Evolutionary conservation across 2,797 vertebrate genomes (phyloP), one percentile per base, ranked within the genome.

Genomic region (Anabacerthia variegaticeps): DNA sequence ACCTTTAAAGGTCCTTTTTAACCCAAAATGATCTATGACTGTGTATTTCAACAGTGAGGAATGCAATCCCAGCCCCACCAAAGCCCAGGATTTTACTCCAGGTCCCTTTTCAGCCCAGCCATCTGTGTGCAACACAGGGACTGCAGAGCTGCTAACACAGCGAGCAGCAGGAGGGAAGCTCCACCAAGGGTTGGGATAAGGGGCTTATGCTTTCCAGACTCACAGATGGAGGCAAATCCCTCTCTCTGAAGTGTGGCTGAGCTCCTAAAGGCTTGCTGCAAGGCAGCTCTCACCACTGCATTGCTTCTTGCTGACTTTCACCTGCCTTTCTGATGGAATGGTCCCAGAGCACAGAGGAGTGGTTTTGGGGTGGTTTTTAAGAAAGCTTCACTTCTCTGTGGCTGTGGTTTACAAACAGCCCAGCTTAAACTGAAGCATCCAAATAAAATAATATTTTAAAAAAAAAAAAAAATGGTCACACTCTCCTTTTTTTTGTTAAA

Each of bases 311-410:
- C 62, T 59, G 56, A 13, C 39, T 81, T 61, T 36, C 32, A 5
- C 22, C 49, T 56, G 46, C 7, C 41, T 63, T 49, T 76, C 12
- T 34, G 17, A 20, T 28, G 3, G 36, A 63, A 56, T 13, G 9
- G 32, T 59, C 62, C 54, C 34, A 2, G 23, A 52, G 32, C 68
- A 71, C 32, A 72, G 7, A 43, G 12, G 12, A 61, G 6, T 1
- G 1, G 7, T 56, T 66, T 54, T 12, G n/a, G 0, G 63, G 43
- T 82, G 28, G 30, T 59, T 85, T 69, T 52, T 9, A 6, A 32
- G 51, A 73, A 75, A 49, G 14, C 4, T 71, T 61, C 4, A 0
- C 16, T 59, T 63, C 36, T 51, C 36, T 4, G 0, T 10, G 12
- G 36, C 9, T 72, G 32, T 28, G 22, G 34, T 54, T 90, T 59